Evolutionary conservation across 2,888 invertebrate genomes (phyloP).

Genomic region (Agrilus cyanescens): DNA sequence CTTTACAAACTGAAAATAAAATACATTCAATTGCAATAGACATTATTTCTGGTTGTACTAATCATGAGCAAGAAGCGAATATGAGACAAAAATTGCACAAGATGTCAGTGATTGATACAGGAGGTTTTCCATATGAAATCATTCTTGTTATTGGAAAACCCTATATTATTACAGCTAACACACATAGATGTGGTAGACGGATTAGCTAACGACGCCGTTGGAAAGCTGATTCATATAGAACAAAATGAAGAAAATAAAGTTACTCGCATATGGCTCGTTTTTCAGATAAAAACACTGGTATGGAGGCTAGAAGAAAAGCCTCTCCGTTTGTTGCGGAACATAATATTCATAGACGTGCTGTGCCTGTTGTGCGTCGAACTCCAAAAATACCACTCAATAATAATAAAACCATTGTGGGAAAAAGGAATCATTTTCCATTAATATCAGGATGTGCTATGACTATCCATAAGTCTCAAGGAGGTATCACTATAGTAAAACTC

Average conservation of each 20-base stretch:
- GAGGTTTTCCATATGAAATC: constrained; percentile 21
- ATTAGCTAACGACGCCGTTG: constrained; percentile 23
- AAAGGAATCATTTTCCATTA: background rate
- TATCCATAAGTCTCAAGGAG: too few species aligned
- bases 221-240: constrained; percentile 21
- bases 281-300: constrained; percentile 3
- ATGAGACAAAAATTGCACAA: constrained; percentile 15
- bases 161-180: constrained; percentile 23
- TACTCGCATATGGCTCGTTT: constrained; percentile 2
- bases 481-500: too few species aligned
- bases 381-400: background rate
- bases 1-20: constrained; percentile 5
- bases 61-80: constrained; percentile 9
- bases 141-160: constrained; percentile 7
- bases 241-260: constrained; percentile 6
- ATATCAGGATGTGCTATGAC: too few species aligned
- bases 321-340: background rate
- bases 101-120: constrained; percentile 20
- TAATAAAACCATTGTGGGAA: background rate
- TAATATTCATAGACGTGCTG: background rate
- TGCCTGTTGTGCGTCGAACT: background rate
- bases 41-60: constrained; percentile 11
- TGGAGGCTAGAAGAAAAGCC: background rate
- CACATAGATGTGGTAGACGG: constrained; percentile 26
- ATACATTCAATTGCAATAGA: constrained; percentile 16